Evolutionary conservation across 2,888 invertebrate genomes (phyloP), one percentile per base, ranked within the genome.

Genomic region (Camptogramma bilineatum): DNA sequence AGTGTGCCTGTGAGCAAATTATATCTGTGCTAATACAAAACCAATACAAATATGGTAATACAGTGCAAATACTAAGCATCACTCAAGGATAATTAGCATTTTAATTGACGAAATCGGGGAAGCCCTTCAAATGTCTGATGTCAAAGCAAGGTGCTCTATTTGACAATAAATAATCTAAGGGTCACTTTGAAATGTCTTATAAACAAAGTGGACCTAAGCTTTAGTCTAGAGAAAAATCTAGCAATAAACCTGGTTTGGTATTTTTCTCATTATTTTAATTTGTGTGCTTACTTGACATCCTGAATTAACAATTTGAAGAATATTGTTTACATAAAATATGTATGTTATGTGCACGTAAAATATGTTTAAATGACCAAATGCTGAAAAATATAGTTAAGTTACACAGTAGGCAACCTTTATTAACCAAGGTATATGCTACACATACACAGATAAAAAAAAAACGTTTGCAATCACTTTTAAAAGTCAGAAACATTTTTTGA

Each of bases 11-110:
- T n/a, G n/a, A n/a, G n/a, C n/a, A n/a, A n/a, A n/a, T 34, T 52
- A 21, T n/a, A n/a, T 24, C 8, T 48, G 13, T 18, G 4, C 2
- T 24, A 24, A 24, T 24, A 24, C 24, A 24, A 24, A 4, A 24
- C 2, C 5, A 4, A 24, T 24, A 5, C 24, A 24, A 24, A 4
- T 24, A 34, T 34, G 34, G 34, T 10, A 34, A 34, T 34, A 10
- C 13, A 13, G 13, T 39, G 13, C 2, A 13, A 39, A 44, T 13
- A 44, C 17, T 44, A 44, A 44, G 44, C 44, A 7, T 17, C 7
- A 8, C 17, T 44, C 44, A 44, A 44, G 44, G 44, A 17, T 17
- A 44, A 44, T 44, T 42, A 42, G 42, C 44, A 44, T 44, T 16
- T 16, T 44, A 44, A 44, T 7, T 44, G 17, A 17, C 44, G 7